Evolutionary conservation across 2,113 vertebrate species (phyloP).

Genomic region (Castor canadensis): DNA sequence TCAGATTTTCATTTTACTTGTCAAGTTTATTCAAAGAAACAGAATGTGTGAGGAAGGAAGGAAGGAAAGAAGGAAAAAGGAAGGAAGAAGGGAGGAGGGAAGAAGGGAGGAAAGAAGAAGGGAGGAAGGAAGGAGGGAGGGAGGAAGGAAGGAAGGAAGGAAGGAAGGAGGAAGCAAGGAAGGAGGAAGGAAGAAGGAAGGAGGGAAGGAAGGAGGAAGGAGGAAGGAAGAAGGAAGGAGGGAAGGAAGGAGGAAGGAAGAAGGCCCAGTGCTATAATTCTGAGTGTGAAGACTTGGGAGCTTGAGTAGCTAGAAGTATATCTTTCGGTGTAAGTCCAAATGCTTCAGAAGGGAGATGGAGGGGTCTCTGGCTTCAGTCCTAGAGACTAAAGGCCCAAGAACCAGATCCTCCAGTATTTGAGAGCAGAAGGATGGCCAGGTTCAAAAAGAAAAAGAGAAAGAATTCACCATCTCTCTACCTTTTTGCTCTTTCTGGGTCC

Average conservation of each 20-base stretch:
- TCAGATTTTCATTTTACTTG: not conserved
- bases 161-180: too few species aligned
- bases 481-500: not conserved
- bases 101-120: not conserved
- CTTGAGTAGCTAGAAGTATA: too few species aligned
- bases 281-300: not conserved
- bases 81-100: too few species aligned
- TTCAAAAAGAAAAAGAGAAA: not conserved
- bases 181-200: too few species aligned
- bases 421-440: not conserved
- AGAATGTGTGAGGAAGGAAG: not conserved
- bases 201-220: too few species aligned
- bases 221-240: too few species aligned
- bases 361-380: not conserved
- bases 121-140: too few species aligned
- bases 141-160: too few species aligned
- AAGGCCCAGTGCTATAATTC: not conserved
- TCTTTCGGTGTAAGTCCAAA: not conserved
- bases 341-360: rapidly evolving
- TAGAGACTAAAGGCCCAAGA: not conserved
- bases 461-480: rapidly evolving
- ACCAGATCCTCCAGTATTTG: not conserved
- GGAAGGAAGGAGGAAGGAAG: too few species aligned
- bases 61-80: not conserved
- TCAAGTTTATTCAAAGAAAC: not conserved